These are phyloP conservation scores for Cynoglossus semilaevis DNA, from an alignment of 2,113 vertebrate genomes.

Conservation along the genomic window DNA sequence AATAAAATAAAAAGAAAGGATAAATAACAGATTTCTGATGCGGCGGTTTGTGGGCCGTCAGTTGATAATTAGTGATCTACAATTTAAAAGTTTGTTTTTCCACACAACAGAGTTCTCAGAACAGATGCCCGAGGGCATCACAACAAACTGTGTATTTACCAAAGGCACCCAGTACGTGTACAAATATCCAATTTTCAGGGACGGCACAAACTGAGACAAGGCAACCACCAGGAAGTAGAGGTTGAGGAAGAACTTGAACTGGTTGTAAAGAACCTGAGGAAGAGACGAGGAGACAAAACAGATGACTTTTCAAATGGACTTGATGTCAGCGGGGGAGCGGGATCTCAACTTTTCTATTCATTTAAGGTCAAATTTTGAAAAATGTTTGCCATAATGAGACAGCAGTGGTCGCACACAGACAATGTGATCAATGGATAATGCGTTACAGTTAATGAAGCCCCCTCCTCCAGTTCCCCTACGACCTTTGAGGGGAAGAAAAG, in stretches of 20 bases:
- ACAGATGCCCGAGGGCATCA: no score
- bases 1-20: no score
- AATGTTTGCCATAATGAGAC: slow-evolving; percentile 69
- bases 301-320: slow-evolving; percentile 22
- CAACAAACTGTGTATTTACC: slow-evolving; percentile 77
- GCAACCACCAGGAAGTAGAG: slow-evolving; percentile 97
- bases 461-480: slow-evolving; percentile 19
- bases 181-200: slow-evolving; percentile 95
- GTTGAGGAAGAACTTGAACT: slow-evolving; percentile 99
- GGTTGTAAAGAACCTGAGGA: slow-evolving; percentile 96
- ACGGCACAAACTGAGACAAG: slow-evolving; percentile 93
- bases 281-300: slow-evolving; percentile 24
- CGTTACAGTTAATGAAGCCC: slow-evolving; percentile 72
- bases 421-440: slow-evolving; percentile 67
- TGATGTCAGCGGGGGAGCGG: slow-evolving; percentile 29
- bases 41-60: no score
- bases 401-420: slow-evolving; percentile 47
- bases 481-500: slow-evolving; percentile 74
- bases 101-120: no score
- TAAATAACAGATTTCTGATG: no score
- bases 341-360: slow-evolving; percentile 9
- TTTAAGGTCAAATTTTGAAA: slow-evolving; percentile 65
- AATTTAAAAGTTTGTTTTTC: no score
- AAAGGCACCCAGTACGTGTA: slow-evolving; percentile 99
- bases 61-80: no score